Evolutionary conservation across 2,797 vertebrate species (phyloP).

Genomic region (Gambelia wislizenii): DNA sequence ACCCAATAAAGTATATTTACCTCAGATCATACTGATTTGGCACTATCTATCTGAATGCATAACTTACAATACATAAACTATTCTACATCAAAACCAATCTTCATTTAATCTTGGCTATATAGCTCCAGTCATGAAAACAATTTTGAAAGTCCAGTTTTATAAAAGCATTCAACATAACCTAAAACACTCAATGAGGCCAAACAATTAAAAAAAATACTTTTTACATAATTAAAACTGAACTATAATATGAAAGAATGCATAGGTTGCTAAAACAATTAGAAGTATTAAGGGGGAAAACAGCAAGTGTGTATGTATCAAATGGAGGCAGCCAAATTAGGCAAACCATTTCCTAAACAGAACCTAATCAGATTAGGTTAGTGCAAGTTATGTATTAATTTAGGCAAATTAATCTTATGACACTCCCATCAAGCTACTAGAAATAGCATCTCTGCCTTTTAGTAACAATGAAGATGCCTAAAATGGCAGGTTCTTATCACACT

Average conservation of each 20-base stretch:
- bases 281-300: background rate
- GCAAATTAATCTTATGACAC: background rate
- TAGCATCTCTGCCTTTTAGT: background rate
- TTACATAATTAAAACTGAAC: background rate
- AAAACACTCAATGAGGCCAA: background rate
- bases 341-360: background rate
- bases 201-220: background rate
- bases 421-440: background rate
- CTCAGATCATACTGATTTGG: background rate
- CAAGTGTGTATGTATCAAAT: background rate
- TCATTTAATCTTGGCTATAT: background rate
- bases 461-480: background rate
- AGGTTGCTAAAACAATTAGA: slow-evolving; percentile 5
- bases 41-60: background rate
- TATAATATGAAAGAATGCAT: background rate
- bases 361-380: background rate
- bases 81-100: background rate
- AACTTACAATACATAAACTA: background rate
- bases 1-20: background rate
- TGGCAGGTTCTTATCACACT: background rate
- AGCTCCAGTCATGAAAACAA: background rate
- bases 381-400: background rate
- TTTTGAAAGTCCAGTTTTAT: background rate
- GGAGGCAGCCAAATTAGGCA: background rate
- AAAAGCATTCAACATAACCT: background rate